Percentiles rank a stretch among this genome's conserved stretches.
Conservation (phyloP, 2,113 vertebrate genomes). For the Benitochromis conjunctus region DNA sequence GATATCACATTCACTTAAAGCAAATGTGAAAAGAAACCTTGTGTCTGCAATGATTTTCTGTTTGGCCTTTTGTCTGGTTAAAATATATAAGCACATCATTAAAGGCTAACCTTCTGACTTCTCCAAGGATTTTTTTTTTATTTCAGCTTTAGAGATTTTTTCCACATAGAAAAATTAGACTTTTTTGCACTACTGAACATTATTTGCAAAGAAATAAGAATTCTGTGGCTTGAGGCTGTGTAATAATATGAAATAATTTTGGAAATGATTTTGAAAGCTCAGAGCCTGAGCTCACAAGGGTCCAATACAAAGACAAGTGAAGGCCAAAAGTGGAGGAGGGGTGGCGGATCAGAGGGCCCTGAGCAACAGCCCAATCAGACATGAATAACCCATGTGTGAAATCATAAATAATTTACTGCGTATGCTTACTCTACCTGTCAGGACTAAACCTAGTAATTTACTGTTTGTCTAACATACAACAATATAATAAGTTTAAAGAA, state of each 20-base stretch:
- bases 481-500: not conserved
- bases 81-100: not conserved
- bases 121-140: not conserved
- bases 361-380: not conserved
- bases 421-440: not conserved
- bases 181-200: not conserved
- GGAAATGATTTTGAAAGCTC: not conserved
- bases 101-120: not conserved
- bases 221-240: not conserved
- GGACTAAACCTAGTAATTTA: not conserved
- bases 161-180: not conserved
- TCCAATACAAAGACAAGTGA: not conserved
- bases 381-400: conserved; percentile 1
- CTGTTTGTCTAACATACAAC: not conserved
- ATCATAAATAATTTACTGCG: not conserved
- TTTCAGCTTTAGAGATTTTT: not conserved
- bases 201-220: not conserved
- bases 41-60: not conserved
- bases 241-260: not conserved
- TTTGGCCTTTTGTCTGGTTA: not conserved
- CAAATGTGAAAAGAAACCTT: not conserved
- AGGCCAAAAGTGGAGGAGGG: not conserved
- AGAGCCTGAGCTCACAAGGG: not conserved
- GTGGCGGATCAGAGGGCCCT: not conserved
- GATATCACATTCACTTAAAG: not conserved